phyloP scores from a whole-genome alignment of 1,140 invertebrate genomes.

The Rhyacophila brunnea region DNA sequence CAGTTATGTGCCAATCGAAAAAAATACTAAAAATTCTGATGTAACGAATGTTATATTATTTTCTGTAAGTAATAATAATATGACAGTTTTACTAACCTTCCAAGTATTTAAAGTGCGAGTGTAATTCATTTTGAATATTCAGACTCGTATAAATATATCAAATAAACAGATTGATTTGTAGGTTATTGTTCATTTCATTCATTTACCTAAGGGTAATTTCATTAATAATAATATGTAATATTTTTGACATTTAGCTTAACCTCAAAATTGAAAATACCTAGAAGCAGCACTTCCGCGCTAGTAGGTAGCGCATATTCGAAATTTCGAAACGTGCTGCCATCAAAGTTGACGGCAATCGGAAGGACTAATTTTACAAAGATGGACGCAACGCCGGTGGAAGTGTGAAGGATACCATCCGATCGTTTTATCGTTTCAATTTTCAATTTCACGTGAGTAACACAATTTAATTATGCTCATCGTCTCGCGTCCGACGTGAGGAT shows the following conservation, averaged over 20 bases:
- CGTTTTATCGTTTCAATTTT: slow-evolving; percentile 44
- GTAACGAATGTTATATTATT: no score
- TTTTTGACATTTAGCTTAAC: background rate
- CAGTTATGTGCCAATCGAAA: no score
- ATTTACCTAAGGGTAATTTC: no score
- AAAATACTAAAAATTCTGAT: no score
- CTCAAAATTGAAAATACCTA: background rate
- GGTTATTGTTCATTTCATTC: no score
- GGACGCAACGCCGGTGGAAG: slow-evolving; percentile 47
- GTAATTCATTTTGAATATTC: background rate
- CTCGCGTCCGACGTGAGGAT: slow-evolving; percentile 38
- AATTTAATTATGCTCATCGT: slow-evolving; percentile 40
- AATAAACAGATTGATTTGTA: no score
- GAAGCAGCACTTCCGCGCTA: background rate
- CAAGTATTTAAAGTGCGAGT: background rate
- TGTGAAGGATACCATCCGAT: slow-evolving; percentile 46
- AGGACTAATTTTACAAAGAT: slow-evolving; percentile 51
- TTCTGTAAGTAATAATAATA: background rate
- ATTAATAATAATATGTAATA: background rate
- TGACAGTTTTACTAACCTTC: background rate
- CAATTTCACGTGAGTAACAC: slow-evolving; percentile 41
- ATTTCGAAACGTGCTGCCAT: slow-evolving; percentile 39
- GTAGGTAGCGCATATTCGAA: background rate
- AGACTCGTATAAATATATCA: no score
- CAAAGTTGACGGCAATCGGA: slow-evolving; percentile 32